Percentiles rank a stretch among this genome's conserved stretches.
Conservation (phyloP, 2,113 vertebrate species). For the Sitta europaea region DNA sequence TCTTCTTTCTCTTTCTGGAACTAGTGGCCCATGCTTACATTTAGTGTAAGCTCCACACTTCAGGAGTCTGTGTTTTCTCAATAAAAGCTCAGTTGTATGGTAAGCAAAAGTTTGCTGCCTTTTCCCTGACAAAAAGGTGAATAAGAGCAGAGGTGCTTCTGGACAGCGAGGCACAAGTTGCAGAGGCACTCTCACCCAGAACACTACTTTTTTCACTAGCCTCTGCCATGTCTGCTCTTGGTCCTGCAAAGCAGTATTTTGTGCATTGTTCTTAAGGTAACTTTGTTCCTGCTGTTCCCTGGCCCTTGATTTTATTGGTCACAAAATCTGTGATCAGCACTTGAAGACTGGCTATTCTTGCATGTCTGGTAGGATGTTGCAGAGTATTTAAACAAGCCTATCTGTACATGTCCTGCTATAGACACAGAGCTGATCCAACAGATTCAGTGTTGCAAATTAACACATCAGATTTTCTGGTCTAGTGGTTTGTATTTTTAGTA, state of each 20-base stretch:
- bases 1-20: not conserved
- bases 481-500: not conserved
- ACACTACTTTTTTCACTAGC: not conserved
- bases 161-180: not conserved
- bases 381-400: not conserved
- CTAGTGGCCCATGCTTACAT: rapidly evolving
- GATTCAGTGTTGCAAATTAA: not conserved
- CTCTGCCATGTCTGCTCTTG: not conserved
- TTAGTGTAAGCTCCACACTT: not conserved
- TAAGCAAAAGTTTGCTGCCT: not conserved
- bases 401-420: not conserved
- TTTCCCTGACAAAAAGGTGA: not conserved
- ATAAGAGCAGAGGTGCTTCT: not conserved
- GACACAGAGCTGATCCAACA: not conserved
- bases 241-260: not conserved
- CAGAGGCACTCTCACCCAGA: not conserved
- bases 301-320: not conserved
- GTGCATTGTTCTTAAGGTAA: not conserved
- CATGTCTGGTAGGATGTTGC: not conserved
- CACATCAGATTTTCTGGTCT: not conserved
- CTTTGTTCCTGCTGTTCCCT: not conserved
- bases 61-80: not conserved
- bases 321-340: not conserved
- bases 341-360: not conserved
- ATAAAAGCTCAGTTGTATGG: not conserved